Evolutionary conservation across 2,113 vertebrate species (phyloP), one percentile per base, ranked within the genome.

Genomic region (Pleuronectes platessa): DNA sequence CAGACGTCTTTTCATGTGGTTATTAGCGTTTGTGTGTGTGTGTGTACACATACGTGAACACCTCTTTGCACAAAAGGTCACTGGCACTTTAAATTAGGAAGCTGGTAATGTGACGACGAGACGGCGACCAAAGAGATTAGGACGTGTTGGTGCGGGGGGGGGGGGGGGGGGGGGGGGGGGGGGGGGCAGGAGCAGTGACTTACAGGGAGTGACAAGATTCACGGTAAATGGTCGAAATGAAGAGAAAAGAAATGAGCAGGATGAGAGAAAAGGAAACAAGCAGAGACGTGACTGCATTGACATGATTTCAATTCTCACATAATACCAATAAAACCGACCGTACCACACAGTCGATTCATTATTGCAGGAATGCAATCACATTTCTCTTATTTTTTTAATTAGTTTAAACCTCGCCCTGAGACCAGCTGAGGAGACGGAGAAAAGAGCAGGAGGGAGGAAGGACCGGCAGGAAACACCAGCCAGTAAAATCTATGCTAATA

Each of bases 11-110:
- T 42, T 42, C 40, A 42, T 3, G 40, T 11, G 12, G 40, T 42
- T 42, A 13, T 42, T 42, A 42, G 10, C 5, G 17, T 18, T 18
- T 8, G 47, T 5, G 47, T 49, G 47, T 8, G 47, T 5, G 47
- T 49, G 47, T 42, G 71, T 10, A 72, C 17, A 61, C n/a, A 58
- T 64, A 21, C 54, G 9, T 60, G 40, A 73, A 45, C 71, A 61
- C 72, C 47, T 73, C 40, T 71, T 64, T n/a, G 10, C 70, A 73
- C 58, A 78, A 80, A 85, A 88, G 83, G 82, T 92, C 85, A 79
- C 85, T 81, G 83, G 87, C 69, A 78, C 72, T 82, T 89, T 62
- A 81, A 88, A 87, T 88, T 75, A 86, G 78, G 66, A 42, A 26
- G 45, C 76, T n/a, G 42, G 45, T 35, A 62, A 71, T 45, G 63